Conservation (phyloP, 2,888 invertebrate genomes). For the Sialis lutaria region DNA sequence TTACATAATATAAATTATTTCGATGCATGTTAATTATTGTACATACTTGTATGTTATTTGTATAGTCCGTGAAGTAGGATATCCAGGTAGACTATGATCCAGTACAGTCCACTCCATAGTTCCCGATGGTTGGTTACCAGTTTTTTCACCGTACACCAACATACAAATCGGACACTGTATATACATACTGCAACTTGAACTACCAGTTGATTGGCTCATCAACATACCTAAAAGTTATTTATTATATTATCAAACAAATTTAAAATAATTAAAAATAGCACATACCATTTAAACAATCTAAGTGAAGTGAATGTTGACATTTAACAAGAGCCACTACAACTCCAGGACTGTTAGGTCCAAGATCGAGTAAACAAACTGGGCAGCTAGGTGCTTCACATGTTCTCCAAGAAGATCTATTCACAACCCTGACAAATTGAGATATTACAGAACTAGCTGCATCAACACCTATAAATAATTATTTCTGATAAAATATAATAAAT, state of each 20-base stretch:
- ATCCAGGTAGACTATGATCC: constrained; percentile 50
- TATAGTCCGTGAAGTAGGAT: constrained; percentile 50
- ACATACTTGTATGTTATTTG: constrained; percentile 68
- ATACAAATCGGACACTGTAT: constrained; percentile 80
- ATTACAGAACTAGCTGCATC: constrained; percentile 42
- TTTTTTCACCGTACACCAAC: constrained; percentile 62
- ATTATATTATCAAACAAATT: not conserved
- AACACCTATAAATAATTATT: constrained; percentile 22
- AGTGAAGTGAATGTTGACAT: constrained; percentile 66
- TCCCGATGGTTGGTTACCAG: constrained; percentile 66
- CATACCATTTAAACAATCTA: constrained; percentile 53
- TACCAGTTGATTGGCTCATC: constrained; percentile 1
- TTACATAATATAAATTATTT: not conserved
- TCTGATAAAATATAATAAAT: not conserved
- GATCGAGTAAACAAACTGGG: constrained; percentile 46
- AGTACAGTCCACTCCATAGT: constrained; percentile 68
- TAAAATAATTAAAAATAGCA: not conserved
- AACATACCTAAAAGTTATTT: constrained; percentile 20
- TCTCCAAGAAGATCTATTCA: constrained; percentile 38
- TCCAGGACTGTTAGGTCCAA: constrained; percentile 32
- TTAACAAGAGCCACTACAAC: constrained; percentile 46
- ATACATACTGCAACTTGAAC: constrained; percentile 31
- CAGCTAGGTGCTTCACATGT: constrained; percentile 43
- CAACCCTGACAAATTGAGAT: constrained; percentile 50
- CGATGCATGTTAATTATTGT: constrained; percentile 1